Conservation (phyloP, 2,797 vertebrate species). For the Aphelocoma californica region DNA sequence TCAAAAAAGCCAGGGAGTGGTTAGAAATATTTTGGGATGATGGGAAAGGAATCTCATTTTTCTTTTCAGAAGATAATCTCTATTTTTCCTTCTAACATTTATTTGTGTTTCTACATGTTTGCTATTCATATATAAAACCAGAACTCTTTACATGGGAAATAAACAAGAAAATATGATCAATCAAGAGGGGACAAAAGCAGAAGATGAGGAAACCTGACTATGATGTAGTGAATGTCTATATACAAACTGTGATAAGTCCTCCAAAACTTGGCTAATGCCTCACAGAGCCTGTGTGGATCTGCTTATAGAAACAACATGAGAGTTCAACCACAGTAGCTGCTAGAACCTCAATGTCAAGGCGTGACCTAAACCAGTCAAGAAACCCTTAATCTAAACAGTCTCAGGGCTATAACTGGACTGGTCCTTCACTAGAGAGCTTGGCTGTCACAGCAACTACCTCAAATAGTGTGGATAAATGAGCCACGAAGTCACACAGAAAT, state of each 20-base stretch:
- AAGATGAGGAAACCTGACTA: neutral
- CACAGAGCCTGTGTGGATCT: neutral
- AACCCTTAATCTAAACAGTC: neutral
- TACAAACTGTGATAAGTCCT: neutral
- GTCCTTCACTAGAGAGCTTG: neutral
- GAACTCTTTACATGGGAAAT: neutral
- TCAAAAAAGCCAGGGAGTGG: neutral
- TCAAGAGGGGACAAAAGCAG: neutral
- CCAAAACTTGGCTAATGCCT: neutral
- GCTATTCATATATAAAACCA: neutral
- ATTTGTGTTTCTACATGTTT: neutral
- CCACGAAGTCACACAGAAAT: constrained; percentile 7
- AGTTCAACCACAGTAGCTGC: neutral
- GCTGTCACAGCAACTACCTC: neutral
- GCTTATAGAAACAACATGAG: neutral
- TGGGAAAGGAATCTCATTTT: neutral
- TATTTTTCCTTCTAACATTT: neutral
- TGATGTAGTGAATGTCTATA: neutral
- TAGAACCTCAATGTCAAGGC: neutral
- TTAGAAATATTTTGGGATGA: neutral
- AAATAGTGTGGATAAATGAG: neutral
- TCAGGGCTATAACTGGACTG: neutral
- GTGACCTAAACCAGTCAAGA: neutral
- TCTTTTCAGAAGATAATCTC: neutral
- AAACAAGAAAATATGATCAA: neutral